Conservation (phyloP, 1,140 invertebrate species). For the Atta colombica region DNA sequence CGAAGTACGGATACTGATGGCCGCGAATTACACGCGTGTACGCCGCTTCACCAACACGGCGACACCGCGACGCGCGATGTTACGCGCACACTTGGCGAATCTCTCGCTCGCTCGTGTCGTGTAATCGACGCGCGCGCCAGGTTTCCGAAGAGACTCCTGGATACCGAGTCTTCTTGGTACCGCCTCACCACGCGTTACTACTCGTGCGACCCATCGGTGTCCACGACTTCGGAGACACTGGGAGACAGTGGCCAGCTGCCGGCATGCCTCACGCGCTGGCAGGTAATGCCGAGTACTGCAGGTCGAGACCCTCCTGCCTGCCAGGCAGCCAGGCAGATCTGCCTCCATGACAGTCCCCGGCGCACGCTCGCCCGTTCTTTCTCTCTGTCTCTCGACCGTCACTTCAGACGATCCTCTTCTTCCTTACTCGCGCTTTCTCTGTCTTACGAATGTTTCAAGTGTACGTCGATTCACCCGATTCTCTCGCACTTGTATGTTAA, state of each 20-base stretch:
- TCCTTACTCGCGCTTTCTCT: slow-evolving; percentile 35
- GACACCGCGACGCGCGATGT: neutral
- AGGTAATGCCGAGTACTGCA: slow-evolving; percentile 69
- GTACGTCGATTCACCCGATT: slow-evolving; percentile 19
- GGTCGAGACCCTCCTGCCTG: slow-evolving; percentile 71
- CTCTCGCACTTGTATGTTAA: neutral
- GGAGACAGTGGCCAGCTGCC: slow-evolving; percentile 66
- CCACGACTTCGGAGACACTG: slow-evolving; percentile 75
- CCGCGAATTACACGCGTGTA: slow-evolving; percentile 14
- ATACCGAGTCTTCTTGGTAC: neutral
- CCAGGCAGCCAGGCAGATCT: slow-evolving; percentile 63
- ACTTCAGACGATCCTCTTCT: neutral
- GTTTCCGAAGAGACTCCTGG: neutral
- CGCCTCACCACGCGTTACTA: slow-evolving; percentile 10
- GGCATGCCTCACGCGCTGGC: slow-evolving; percentile 54
- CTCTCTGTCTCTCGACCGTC: neutral
- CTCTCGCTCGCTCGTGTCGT: neutral
- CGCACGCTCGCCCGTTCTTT: slow-evolving; percentile 14
- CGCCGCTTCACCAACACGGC: neutral
- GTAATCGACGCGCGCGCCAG: too few relatives aligned
- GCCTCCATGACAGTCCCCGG: slow-evolving; percentile 69
- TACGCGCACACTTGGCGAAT: neutral
- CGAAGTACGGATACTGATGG: neutral
- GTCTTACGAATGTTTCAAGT: neutral
- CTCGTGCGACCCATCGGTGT: slow-evolving; percentile 68